Evolutionary conservation across 2,888 invertebrate species (phyloP).

Genomic region (Acronicta psi): DNA sequence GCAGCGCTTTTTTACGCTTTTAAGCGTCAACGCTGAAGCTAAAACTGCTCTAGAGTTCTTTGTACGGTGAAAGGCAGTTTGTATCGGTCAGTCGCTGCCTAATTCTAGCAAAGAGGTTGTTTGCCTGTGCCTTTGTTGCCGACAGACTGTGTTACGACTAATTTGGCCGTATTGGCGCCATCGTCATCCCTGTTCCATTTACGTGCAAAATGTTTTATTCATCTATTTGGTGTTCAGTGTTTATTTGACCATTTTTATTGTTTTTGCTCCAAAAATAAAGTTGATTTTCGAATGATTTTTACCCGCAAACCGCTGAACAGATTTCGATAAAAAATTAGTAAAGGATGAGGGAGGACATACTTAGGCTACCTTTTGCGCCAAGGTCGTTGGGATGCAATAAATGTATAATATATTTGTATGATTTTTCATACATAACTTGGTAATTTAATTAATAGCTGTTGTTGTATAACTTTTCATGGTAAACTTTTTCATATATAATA

Average conservation of each 20-base stretch:
- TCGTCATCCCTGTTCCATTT: neutral
- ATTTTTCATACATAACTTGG: too few species aligned
- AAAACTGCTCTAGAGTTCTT: conserved; percentile 19
- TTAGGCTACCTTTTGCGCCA: too few species aligned
- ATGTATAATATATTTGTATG: too few species aligned
- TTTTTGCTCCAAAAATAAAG: too few species aligned
- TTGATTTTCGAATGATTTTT: too few species aligned
- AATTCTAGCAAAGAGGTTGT: conserved; percentile 15
- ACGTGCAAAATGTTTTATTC: neutral
- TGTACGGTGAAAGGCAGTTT: conserved; percentile 8
- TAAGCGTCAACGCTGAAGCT: conserved; percentile 41
- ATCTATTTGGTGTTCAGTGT: neutral
- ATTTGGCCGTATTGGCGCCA: neutral
- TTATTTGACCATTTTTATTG: neutral
- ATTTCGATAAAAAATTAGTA: too few species aligned
- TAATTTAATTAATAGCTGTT: too few species aligned
- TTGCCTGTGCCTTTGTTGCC: conserved; percentile 11
- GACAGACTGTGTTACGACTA: neutral
- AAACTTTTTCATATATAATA: too few species aligned
- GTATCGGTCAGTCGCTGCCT: conserved; percentile 12
- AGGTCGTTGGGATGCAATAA: too few species aligned
- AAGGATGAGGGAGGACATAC: too few species aligned
- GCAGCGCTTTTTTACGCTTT: conserved; percentile 49
- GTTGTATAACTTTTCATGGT: too few species aligned
- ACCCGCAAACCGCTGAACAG: too few species aligned